Conservation (phyloP, 2,113 vertebrate species). For the Petroica traversi region DNA sequence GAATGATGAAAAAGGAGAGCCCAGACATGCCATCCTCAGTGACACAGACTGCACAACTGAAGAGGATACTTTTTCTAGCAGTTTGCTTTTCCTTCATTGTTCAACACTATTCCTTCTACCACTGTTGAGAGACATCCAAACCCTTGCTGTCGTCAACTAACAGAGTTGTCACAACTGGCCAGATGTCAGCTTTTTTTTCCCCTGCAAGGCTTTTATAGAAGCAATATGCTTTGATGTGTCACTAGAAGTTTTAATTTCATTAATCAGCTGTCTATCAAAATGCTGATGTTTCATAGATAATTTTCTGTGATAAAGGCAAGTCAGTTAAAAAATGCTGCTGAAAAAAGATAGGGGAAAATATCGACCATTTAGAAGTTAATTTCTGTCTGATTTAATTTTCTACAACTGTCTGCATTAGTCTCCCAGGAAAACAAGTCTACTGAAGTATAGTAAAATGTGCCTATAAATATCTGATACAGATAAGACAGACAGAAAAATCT, state of each 20-base stretch:
- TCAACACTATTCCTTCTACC: background rate
- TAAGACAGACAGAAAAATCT: background rate
- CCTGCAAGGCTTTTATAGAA: background rate
- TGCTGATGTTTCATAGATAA: background rate
- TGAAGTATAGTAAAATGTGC: background rate
- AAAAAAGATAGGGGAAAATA: background rate
- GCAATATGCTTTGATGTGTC: background rate
- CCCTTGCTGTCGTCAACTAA: background rate
- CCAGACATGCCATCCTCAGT: background rate
- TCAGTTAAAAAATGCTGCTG: background rate
- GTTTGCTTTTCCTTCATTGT: background rate
- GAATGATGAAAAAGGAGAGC: background rate
- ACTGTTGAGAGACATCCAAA: background rate
- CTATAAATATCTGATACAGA: background rate
- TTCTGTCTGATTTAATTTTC: background rate
- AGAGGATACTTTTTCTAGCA: background rate
- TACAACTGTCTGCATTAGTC: background rate
- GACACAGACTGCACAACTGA: background rate
- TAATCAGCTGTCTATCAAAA: background rate
- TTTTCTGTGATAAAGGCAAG: background rate
- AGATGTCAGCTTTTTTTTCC: fast-evolving
- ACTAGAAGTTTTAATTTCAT: background rate
- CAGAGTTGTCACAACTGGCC: background rate
- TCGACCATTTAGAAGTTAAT: background rate
- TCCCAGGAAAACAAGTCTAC: background rate